phyloP scores from a whole-genome alignment of 2,797 vertebrate species.

The Danio albolineatus region DNA sequence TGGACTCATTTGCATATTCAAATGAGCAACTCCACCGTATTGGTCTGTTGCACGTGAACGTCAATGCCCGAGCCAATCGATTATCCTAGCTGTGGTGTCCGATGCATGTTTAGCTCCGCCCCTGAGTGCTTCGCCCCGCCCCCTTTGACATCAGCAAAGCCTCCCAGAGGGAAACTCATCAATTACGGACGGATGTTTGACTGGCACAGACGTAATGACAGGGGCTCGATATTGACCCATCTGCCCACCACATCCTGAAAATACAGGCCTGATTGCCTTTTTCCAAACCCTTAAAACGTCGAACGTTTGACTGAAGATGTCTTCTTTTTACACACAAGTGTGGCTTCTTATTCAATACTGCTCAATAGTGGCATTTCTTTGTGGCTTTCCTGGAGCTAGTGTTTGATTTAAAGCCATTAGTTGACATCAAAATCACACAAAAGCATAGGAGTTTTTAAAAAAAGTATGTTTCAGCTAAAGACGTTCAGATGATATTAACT shows the following conservation, averaged over 20 bases:
- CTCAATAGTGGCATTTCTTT: conserved; percentile 32
- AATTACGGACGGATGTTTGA: conserved; percentile 81
- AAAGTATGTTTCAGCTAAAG: neutral
- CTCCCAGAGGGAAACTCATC: conserved; percentile 74
- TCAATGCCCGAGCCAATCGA: conserved; percentile 62
- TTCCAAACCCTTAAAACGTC: conserved; percentile 69
- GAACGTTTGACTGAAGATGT: conserved; percentile 68
- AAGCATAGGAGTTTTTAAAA: too few relatives aligned
- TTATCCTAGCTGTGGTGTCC: conserved; percentile 48
- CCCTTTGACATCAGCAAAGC: conserved; percentile 68
- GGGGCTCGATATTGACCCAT: conserved; percentile 78
- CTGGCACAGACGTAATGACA: conserved; percentile 82
- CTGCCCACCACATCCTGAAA: conserved; percentile 73
- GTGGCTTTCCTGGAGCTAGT: conserved; percentile 24
- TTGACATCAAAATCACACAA: neutral
- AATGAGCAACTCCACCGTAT: conserved; percentile 51
- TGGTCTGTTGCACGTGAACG: conserved; percentile 51
- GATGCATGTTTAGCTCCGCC: conserved; percentile 53
- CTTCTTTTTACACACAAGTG: conserved; percentile 45
- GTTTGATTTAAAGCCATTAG: conserved; percentile 8
- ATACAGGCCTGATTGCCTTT: conserved; percentile 69
- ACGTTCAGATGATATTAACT: neutral
- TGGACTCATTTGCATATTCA: conserved; percentile 44
- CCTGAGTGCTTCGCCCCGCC: conserved; percentile 19
- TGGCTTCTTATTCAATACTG: conserved; percentile 34